Base-by-base conservation (phyloP, 2,113 vertebrate genomes). In the Larimichthys crocea region DNA sequence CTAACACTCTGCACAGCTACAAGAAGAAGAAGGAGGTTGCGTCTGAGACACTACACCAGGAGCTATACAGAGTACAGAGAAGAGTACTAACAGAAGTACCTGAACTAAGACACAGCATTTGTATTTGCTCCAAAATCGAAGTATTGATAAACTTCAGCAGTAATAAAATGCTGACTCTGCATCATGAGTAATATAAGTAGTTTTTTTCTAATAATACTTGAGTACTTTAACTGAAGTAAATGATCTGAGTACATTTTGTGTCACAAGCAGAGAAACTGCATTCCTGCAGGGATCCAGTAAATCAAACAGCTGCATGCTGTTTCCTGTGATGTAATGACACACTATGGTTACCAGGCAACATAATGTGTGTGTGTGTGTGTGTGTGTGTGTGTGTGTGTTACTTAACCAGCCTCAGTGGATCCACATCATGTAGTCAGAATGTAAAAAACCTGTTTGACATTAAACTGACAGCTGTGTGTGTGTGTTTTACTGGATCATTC, bases 321-420 rank as follows among this genome's bases (percentile, higher is more conserved):
- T 70, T 71, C 59, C 55, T 70, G 40, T 46, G 22, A 19, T 72
- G 69, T 59, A 29, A 63, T 63, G 60, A 63, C 17, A 44, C 61
- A 22, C 61, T 22, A 20, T 64, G 62, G 62, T 46, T 64, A 60
- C 70, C 70, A 60, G 42, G 69, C 69, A 72, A 72, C 69, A 46
- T n/a, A 19, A 20, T 65, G 44, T 65, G 44, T 65, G 42, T 29
- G 64, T 66, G 44, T 48, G 42, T 63, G 35, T 63, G 61, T 46
- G 62, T 46, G 61, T 44, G 35, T 64, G 61, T 12, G 53, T 12
- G 50, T 55, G 52, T 55, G 52, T 35, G 35, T 63, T 63, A 63
- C 35, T 20, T 22, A 63, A 69, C 50, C 52, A 44, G 67, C n/a
- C 68, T 29, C 68, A 71, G 68, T 57, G 40, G 53, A 71, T 42